phyloP scores from a whole-genome alignment of 1,140 invertebrate genomes.

The Dinothrombium tinctorium region DNA sequence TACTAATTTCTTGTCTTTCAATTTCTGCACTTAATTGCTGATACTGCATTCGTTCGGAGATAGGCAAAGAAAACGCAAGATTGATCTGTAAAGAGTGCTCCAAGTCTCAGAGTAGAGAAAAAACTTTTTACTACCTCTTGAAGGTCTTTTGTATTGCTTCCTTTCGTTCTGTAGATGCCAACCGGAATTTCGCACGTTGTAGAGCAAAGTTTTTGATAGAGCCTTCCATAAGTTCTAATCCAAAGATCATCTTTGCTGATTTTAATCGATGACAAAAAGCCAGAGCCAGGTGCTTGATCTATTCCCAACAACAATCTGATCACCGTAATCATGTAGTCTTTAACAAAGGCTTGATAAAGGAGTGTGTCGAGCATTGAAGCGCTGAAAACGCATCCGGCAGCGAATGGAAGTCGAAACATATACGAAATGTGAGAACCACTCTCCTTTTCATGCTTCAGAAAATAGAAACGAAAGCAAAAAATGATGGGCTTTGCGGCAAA shows the following conservation, averaged over 20 bases:
- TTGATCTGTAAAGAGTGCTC: conserved; percentile 1
- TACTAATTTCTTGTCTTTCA: conserved; percentile 79
- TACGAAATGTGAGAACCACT: conserved; percentile 95
- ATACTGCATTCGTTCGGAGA: not conserved
- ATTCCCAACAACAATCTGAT: conserved; percentile 68
- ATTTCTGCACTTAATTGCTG: conserved; percentile 50
- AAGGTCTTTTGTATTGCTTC: not conserved
- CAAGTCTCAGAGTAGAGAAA: not conserved
- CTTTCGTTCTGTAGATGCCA: conserved; percentile 29
- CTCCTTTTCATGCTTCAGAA: conserved; percentile 74
- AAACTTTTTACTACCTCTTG: not conserved
- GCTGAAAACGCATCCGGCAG: conserved; percentile 87
- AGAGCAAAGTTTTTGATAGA: conserved; percentile 93
- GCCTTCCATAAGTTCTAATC: conserved; percentile 85
- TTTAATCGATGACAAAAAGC: conserved; percentile 83
- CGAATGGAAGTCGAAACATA: conserved; percentile 95
- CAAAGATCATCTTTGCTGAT: conserved; percentile 91
- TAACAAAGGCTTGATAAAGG: conserved; percentile 60
- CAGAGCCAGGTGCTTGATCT: conserved; percentile 88
- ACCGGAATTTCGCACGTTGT: conserved; percentile 97
- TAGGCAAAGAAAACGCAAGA: not conserved
- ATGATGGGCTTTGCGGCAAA: not conserved
- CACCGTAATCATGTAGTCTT: conserved; percentile 94
- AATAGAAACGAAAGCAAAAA: not conserved
- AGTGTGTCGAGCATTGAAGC: conserved; percentile 36